These are phyloP conservation scores for Philopedon plagiatum DNA, from an alignment of 2,888 invertebrate genomes.

Conservation along the genomic window DNA sequence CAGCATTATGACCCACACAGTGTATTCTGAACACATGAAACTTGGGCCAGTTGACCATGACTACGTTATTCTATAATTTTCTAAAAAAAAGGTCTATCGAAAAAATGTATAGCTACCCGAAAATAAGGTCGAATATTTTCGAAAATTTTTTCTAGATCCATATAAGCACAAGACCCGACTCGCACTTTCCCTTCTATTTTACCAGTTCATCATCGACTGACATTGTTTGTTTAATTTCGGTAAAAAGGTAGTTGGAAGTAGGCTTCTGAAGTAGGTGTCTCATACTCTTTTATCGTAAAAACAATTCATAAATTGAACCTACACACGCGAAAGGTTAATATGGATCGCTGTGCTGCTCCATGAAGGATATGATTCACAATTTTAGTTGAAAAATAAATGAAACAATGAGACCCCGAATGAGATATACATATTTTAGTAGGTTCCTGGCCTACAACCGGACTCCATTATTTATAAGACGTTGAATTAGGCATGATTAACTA, in stretches of 20 bases:
- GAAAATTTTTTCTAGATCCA: no score
- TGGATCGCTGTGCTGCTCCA: not conserved
- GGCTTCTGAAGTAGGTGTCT: conserved; percentile 24
- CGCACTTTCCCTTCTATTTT: no score
- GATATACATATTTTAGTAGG: conserved; percentile 19
- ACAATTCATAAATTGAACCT: conserved; percentile 26
- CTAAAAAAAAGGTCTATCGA: no score
- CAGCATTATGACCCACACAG: no score
- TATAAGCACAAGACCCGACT: no score
- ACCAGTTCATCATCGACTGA: not conserved
- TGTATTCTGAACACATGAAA: no score
- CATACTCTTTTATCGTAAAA: not conserved
- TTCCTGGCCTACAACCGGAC: conserved; percentile 6
- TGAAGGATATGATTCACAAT: conserved; percentile 31
- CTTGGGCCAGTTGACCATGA: no score
- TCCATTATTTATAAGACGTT: not conserved
- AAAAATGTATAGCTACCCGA: no score
- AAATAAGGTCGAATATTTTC: no score
- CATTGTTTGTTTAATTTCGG: not conserved
- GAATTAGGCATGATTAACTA: not conserved
- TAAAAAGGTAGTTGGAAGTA: not conserved
- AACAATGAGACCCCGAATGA: conserved; percentile 17
- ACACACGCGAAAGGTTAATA: conserved; percentile 31
- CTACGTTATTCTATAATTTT: no score
- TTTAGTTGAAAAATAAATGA: conserved; percentile 14